Evolutionary conservation across 2,113 vertebrate species (phyloP), one percentile per base, ranked within the genome.

Genomic region (Rhinoderma darwinii): DNA sequence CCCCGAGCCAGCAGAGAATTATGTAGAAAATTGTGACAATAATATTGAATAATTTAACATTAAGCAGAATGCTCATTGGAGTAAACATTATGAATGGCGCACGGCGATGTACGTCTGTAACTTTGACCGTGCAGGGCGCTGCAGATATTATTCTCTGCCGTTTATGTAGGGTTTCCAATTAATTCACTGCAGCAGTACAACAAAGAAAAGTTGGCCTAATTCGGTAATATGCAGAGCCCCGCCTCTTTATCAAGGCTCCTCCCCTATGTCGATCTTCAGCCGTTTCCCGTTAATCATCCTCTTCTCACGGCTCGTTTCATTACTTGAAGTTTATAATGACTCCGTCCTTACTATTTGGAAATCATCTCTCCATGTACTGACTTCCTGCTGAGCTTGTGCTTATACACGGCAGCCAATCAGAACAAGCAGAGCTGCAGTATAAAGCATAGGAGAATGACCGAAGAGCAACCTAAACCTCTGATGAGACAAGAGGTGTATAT

Each of bases 1-100:
- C 63, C 35, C 51, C 25, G 68, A 73, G 70, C 72, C 39, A 39
- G 37, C 2, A 32, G 51, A 75, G 83, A 84, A 74, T 75, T 25
- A 22, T 12, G 54, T 8, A 70, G 32, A 79, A 79, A 63, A 66
- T 17, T 78, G 35, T 68, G 74, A 79, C 84, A 79, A 86, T 86
- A 37, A 41, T 54, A 68, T 68, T 86, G 84, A 86, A 86, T 86
- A 79, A 86, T 86, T 86, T 86, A 86, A 74, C 84, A 86, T 79
- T 68, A 86, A 15, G 84, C 39, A 77, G 44, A 63, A 84, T 32
- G 54, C 27, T n/a, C 3, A 44, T 27, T 56, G 83, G 39, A 84
- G 54, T 27, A 76, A 76, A 86, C 74, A 68, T 66, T 68, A 86
- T 51, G 39, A 86, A 79, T 86, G 51, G 86, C 27, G 15, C 41